Evolutionary conservation across 2,888 invertebrate genomes (phyloP).

Genomic region (Euspilapteryx auroguttella): DNA sequence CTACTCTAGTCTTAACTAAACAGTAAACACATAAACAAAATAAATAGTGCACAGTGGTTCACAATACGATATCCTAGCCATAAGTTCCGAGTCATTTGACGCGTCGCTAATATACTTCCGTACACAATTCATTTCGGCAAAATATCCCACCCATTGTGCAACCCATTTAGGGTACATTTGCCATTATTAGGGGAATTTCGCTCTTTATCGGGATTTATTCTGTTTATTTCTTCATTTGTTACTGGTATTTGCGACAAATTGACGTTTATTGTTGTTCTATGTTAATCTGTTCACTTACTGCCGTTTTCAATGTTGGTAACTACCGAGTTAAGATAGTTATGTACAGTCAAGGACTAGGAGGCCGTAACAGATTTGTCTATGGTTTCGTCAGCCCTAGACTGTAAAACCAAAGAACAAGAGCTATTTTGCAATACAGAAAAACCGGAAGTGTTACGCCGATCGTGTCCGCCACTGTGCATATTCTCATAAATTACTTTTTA

Average conservation of each 20-base stretch:
- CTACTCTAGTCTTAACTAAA: too few relatives aligned
- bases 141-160: conserved; percentile 17
- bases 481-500: too few relatives aligned
- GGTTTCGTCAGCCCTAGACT: too few relatives aligned
- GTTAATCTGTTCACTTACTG: conserved; percentile 28
- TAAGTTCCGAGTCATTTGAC: conserved; percentile 35
- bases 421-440: too few relatives aligned
- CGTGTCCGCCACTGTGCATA: too few relatives aligned
- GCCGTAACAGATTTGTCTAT: too few relatives aligned
- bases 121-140: conserved; percentile 25
- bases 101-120: conserved; percentile 23
- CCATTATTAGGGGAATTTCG: conserved; percentile 16
- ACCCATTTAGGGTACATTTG: conserved; percentile 16
- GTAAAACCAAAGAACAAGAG: too few relatives aligned
- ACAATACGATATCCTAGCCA: conserved; percentile 12
- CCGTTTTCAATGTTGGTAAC: too few relatives aligned
- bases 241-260: conserved; percentile 21
- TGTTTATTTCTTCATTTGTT: conserved; percentile 19
- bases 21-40: conserved; percentile 20
- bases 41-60: conserved; percentile 16
- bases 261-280: conserved; percentile 33
- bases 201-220: conserved; percentile 12
- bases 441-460: too few relatives aligned
- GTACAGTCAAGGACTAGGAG: too few relatives aligned
- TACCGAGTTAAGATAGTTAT: too few relatives aligned